phyloP scores from a whole-genome alignment of 2,888 invertebrate genomes.

The Scelioninae gen. 1 region DNA sequence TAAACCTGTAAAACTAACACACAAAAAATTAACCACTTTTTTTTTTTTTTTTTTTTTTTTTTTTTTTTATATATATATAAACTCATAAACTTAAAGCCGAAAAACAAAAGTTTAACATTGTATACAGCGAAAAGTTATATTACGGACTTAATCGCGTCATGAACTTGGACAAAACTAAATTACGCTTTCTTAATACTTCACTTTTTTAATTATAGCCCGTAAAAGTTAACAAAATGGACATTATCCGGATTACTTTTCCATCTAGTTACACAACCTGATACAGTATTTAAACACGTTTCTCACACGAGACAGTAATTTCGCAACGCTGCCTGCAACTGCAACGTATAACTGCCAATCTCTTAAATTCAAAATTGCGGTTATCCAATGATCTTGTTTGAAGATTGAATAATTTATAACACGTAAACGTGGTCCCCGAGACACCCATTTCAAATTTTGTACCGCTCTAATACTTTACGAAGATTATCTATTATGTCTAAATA shows the following conservation, averaged over 20 bases:
- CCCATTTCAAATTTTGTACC: background rate
- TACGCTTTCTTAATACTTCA: background rate
- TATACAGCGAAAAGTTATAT: no score
- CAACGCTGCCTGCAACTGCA: background rate
- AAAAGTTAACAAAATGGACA: background rate
- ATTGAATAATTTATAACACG: constrained; percentile 44
- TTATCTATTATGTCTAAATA: background rate
- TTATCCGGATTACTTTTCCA: constrained; percentile 2
- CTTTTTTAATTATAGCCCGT: background rate
- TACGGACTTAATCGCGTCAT: no score
- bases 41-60: no score
- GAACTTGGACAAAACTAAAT: no score
- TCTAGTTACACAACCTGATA: background rate
- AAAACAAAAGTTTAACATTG: no score
- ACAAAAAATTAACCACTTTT: no score
- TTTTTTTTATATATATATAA: no score
- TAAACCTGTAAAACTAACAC: no score
- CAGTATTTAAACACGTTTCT: constrained; percentile 1
- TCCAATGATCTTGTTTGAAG: constrained; percentile 31
- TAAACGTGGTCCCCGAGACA: background rate
- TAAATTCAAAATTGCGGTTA: constrained; percentile 36
- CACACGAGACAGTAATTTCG: background rate
- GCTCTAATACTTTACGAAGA: background rate
- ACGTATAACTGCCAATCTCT: constrained; percentile 15
- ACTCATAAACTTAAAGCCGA: no score